Conservation (phyloP, 1,140 invertebrate genomes). For the Chironomus striatipennis region DNA sequence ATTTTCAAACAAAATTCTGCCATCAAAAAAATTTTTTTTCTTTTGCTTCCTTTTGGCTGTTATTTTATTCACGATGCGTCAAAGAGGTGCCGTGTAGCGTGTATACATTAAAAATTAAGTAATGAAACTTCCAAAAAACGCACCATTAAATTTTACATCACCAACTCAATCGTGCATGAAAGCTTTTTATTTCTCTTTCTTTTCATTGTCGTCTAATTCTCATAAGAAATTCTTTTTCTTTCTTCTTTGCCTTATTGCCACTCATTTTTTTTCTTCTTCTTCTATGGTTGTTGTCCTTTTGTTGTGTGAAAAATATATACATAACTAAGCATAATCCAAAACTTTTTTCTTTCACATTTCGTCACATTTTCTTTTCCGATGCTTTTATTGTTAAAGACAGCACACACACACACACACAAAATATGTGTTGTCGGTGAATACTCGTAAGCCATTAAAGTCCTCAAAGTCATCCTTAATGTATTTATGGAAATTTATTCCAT, state of each 20-base stretch:
- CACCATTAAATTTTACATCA: conserved; percentile 3
- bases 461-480: conserved; percentile 16
- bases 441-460: conserved; percentile 7
- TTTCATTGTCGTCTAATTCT: too few relatives aligned
- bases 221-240: too few relatives aligned
- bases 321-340: neutral
- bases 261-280: neutral
- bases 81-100: too few relatives aligned
- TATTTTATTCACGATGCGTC: too few relatives aligned
- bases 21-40: too few relatives aligned
- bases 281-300: neutral
- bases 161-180: conserved; percentile 18
- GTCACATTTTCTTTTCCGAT: neutral
- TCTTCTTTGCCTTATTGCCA: too few relatives aligned
- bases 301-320: neutral
- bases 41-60: too few relatives aligned
- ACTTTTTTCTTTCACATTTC: neutral
- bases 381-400: too few relatives aligned
- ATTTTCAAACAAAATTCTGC: neutral
- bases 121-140: conserved; percentile 15
- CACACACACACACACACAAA: neutral
- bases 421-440: neutral
- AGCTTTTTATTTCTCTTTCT: neutral
- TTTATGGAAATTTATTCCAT: conserved; percentile 23
- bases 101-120: conserved; percentile 18